A percentile compares a stretch with the other conserved stretches of the same genome.
These are phyloP conservation scores for Oikopleura albicans DNA, from an alignment of 23 tunicate genomes.

Conservation along the genomic window DNA sequence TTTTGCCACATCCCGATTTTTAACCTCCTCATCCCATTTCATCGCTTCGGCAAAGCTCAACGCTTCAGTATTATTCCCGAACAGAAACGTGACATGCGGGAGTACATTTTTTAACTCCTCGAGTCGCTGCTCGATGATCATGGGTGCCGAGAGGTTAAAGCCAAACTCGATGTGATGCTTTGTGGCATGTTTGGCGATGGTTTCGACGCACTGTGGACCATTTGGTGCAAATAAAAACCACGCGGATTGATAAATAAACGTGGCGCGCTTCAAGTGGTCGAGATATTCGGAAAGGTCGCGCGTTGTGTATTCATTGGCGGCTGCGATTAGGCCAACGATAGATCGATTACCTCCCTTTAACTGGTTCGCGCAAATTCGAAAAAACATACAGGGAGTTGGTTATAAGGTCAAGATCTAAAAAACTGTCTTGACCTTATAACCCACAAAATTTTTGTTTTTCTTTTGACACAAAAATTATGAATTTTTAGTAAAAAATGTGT, in stretches of 20 bases:
- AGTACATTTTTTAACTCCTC: background rate
- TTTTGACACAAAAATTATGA: no score
- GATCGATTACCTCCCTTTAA: constrained; percentile 15
- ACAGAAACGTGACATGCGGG: background rate
- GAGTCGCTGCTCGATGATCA: background rate
- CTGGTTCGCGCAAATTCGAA: no score
- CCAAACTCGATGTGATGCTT: background rate
- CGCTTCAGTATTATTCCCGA: background rate
- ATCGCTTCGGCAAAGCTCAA: background rate
- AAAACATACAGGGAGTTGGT: no score
- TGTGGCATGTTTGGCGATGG: background rate
- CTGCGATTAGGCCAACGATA: background rate
- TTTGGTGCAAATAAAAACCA: constrained; percentile 8
- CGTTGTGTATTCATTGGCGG: background rate
- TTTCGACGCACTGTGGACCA: background rate
- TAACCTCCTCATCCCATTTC: background rate
- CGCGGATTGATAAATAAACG: background rate
- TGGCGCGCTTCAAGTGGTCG: background rate
- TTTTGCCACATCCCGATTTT: background rate
- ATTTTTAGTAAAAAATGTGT: no score
- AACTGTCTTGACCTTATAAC: no score
- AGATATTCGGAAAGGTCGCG: background rate
- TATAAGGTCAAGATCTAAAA: no score
- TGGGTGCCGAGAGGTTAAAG: background rate
- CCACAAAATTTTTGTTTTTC: no score